These are phyloP conservation scores for Dicranocentrus wangi DNA, from an alignment of 2,888 invertebrate genomes.

Conservation along the genomic window DNA sequence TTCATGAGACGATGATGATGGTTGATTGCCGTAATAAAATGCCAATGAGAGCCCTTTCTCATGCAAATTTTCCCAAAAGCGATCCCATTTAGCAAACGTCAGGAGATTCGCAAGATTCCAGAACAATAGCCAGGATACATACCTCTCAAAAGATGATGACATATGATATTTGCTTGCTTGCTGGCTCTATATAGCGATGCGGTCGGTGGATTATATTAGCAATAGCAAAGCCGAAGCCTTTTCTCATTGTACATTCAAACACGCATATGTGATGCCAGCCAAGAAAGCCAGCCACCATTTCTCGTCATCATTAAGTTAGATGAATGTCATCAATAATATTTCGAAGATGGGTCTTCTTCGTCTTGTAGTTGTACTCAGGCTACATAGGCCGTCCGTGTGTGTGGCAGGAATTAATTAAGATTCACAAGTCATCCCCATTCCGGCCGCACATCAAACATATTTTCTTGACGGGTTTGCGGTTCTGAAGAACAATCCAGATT, in stretches of 20 bases:
- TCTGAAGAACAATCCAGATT: too few species aligned
- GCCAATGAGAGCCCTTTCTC: slow-evolving; percentile 1
- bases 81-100: slow-evolving; percentile 3
- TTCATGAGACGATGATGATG: background rate
- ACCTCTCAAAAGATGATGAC: background rate
- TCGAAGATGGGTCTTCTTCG: background rate
- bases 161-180: too few species aligned
- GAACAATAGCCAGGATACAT: background rate
- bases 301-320: slow-evolving; percentile 12
- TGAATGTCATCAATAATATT: slow-evolving; percentile 14
- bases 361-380: too few species aligned
- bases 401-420: slow-evolving; percentile 39
- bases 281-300: too few species aligned
- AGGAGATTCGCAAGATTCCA: slow-evolving; percentile 17
- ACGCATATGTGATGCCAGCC: too few species aligned
- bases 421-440: slow-evolving; percentile 29
- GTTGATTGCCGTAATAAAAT: slow-evolving; percentile 1
- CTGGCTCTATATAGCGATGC: too few species aligned
- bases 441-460: too few species aligned
- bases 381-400: background rate
- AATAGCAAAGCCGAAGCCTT: too few species aligned
- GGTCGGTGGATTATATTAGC: too few species aligned
- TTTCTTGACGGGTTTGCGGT: too few species aligned
- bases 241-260: too few species aligned
- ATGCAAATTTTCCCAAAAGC: slow-evolving; percentile 10